Evolutionary conservation across 2,113 vertebrate genomes (phyloP).

Genomic region (Axis porcinus): DNA sequence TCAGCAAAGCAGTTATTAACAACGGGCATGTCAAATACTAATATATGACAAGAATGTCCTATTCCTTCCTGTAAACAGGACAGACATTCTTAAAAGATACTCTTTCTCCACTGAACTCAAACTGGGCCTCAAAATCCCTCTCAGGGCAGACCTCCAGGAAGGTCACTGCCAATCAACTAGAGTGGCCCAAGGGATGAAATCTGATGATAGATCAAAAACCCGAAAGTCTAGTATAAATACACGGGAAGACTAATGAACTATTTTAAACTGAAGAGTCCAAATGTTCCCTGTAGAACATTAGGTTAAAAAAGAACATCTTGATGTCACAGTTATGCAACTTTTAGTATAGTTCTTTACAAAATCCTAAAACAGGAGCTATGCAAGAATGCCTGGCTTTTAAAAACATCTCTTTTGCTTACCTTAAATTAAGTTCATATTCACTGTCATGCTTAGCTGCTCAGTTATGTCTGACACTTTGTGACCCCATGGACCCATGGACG

Average conservation of each 20-base stretch:
- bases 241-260: neutral
- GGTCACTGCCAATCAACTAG: neutral
- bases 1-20: constrained; percentile 11
- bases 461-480: neutral
- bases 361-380: neutral
- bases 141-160: neutral
- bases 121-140: neutral
- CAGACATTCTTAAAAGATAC: constrained; percentile 1
- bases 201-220: neutral
- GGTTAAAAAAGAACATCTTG: constrained; percentile 8
- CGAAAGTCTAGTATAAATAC: neutral
- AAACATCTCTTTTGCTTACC: neutral
- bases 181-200: neutral
- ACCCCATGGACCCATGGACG: neutral
- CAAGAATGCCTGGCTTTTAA: neutral
- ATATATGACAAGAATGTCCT: neutral
- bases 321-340: neutral
- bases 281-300: neutral
- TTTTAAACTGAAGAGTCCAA: neutral
- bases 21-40: neutral
- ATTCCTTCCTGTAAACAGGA: constrained; percentile 13
- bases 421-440: constrained; percentile 16
- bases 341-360: neutral
- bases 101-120: constrained; percentile 15
- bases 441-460: neutral